These are phyloP conservation scores for Darevskia mixta DNA, from an alignment of 2,797 vertebrate species.

Conservation along the genomic window DNA sequence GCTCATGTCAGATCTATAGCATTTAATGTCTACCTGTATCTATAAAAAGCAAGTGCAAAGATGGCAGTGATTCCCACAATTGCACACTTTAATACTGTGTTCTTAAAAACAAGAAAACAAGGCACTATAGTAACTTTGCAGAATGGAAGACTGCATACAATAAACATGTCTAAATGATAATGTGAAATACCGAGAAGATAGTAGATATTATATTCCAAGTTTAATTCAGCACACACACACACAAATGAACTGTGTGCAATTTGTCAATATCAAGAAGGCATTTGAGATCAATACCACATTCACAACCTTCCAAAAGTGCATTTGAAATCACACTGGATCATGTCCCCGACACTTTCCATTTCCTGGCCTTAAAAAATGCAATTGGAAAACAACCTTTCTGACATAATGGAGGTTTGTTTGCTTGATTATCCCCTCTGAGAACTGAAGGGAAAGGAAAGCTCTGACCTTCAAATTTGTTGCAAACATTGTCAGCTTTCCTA, in stretches of 20 bases:
- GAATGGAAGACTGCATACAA: conserved; percentile 13
- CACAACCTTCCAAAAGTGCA: conserved; percentile 37
- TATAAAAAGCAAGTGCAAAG: not conserved
- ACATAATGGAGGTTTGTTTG: conserved; percentile 6
- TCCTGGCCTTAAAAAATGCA: conserved; percentile 8
- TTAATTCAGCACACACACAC: conserved; percentile 38
- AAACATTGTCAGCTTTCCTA: conserved; percentile 40
- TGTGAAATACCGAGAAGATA: conserved; percentile 31
- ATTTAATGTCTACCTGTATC: not conserved
- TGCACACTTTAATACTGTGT: not conserved
- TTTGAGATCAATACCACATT: conserved; percentile 36
- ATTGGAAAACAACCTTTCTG: conserved; percentile 31
- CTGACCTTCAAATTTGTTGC: conserved; percentile 12
- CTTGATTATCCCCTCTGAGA: conserved; percentile 23
- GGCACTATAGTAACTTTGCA: not conserved
- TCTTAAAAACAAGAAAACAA: conserved; percentile 8
- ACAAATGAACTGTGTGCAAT: conserved; percentile 26
- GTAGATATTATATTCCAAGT: conserved; percentile 6
- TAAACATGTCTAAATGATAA: conserved; percentile 25
- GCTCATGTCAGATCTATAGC: not conserved
- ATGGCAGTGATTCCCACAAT: not conserved
- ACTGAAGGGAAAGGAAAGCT: conserved; percentile 19
- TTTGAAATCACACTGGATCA: not conserved
- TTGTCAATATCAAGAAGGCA: conserved; percentile 27
- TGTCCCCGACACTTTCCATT: conserved; percentile 1